Evolutionary conservation across 2,113 vertebrate species (phyloP), one percentile per base, ranked within the genome.

Genomic region (Synchiropus splendidus): DNA sequence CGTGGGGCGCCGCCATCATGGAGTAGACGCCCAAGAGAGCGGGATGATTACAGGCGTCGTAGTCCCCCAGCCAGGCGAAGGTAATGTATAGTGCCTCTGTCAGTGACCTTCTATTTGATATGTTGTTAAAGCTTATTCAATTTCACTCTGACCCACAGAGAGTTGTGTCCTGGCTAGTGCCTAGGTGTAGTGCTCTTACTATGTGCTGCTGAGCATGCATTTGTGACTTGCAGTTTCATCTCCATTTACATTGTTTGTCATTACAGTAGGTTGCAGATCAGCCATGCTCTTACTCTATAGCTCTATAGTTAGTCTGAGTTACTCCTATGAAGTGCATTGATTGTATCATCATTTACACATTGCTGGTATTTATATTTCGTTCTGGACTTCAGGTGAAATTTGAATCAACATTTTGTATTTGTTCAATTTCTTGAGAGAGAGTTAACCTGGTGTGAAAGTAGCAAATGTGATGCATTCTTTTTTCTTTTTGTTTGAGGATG

Each of bases 401-500:
- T 10, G 53, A n/a, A n/a, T 21, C 16, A 43, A n/a, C n/a, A n/a
- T n/a, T 27, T 8, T 27, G 8, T 27, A 4, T 27, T 27, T 4
- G 8, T 27, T 27, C 8, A 27, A 5, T 27, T 8, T 27, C 21
- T 27, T 27, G 21, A 27, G 21, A n/a, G 21, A 27, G 4, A 27
- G 21, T 27, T 27, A 5, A 33, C 8, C 13, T 57, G 27, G 58
- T 65, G 51, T 66, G 45, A 65, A 74, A 71, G 51, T 78, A 58
- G 56, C 69, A 77, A 72, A 81, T 85, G 78, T 80, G 65, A 81
- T 86, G 82, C 74, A 58, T 70, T 73, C 72, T 8, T 27, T 57
- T 74, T 89, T 88, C 84, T 90, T 94, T 89, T 89, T 69, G 88
- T 92, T 89, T 89, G 83, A 89, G 92, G 91, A 91, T 96, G 89